phyloP scores from a whole-genome alignment of 2,113 vertebrate species.

The Melanostigma gelatinosum region DNA sequence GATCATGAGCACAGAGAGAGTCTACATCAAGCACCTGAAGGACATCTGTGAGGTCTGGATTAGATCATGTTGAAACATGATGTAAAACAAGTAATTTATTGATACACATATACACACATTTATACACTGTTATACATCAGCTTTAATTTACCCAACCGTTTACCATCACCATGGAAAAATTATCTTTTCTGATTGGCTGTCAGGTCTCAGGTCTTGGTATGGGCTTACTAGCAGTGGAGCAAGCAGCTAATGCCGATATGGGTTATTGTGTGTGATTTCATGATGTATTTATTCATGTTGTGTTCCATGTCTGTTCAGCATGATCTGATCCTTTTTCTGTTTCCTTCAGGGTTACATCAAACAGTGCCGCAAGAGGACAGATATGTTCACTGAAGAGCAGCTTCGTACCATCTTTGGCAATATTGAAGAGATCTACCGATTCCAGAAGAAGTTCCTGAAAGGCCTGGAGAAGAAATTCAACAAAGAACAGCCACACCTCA shows the following conservation, averaged over 20 bases:
- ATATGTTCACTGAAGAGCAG: conserved; percentile 97
- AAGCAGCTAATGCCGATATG: neutral
- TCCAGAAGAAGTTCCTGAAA: conserved; percentile 93
- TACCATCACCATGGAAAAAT: neutral
- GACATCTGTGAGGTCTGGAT: conserved; percentile 95
- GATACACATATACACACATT: neutral
- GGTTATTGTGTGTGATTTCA: neutral
- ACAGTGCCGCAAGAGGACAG: conserved; percentile 92
- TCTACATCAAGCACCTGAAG: conserved; percentile 98
- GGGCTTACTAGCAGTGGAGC: neutral
- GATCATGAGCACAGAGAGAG: conserved; percentile 95
- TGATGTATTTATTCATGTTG: neutral
- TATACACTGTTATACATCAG: neutral
- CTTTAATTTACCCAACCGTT: neutral
- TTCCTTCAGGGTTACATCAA: conserved; percentile 91
- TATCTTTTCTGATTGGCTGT: neutral
- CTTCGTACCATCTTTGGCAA: conserved; percentile 93
- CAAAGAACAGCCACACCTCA: conserved; percentile 91
- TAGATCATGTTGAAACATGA: neutral
- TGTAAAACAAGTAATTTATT: too few relatives aligned
- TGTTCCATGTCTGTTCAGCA: neutral
- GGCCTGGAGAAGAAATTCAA: conserved; percentile 93
- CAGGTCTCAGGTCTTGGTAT: neutral
- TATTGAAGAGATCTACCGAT: conserved; percentile 96
- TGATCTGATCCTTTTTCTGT: neutral